phyloP scores from a whole-genome alignment of 2,888 invertebrate genomes.

The Encarsia formosa region DNA sequence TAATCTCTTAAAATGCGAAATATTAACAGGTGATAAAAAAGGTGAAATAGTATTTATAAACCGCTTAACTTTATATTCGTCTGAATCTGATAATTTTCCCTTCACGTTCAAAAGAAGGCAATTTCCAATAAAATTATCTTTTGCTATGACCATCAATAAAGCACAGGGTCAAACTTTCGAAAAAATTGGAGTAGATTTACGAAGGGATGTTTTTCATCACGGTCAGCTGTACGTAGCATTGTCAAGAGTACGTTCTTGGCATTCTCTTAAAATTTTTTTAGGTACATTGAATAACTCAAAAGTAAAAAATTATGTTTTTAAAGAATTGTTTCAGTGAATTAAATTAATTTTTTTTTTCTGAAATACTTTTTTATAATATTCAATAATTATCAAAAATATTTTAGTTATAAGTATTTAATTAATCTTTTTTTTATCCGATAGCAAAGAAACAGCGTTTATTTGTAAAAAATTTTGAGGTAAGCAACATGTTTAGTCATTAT shows the following conservation, averaged over 20 bases:
- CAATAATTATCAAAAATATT: too few species aligned
- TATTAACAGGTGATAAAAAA: not conserved
- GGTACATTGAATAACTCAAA: slow-evolving; percentile 1
- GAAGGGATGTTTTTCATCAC: slow-evolving; percentile 26
- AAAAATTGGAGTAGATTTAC: slow-evolving; percentile 22
- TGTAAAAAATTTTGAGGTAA: too few species aligned
- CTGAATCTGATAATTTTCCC: not conserved
- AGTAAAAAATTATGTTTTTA: slow-evolving; percentile 17
- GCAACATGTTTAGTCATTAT: too few species aligned
- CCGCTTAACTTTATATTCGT: not conserved
- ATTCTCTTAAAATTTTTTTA: slow-evolving; percentile 21
- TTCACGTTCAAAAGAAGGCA: slow-evolving; percentile 12
- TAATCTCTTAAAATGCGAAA: too few species aligned
- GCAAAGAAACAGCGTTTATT: too few species aligned
- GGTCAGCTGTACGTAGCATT: slow-evolving; percentile 29
- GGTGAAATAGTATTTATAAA: slow-evolving; percentile 1
- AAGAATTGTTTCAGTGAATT: too few species aligned
- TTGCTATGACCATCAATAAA: slow-evolving; percentile 27
- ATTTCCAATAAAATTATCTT: slow-evolving; percentile 25
- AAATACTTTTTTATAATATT: too few species aligned
- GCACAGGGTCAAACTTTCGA: slow-evolving; percentile 26
- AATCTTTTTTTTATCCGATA: too few species aligned
- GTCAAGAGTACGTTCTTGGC: slow-evolving; percentile 25
- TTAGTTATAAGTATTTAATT: too few species aligned
- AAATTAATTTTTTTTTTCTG: too few species aligned